Conservation (phyloP, 2,113 vertebrate genomes). For the Larimichthys polyactis region DNA sequence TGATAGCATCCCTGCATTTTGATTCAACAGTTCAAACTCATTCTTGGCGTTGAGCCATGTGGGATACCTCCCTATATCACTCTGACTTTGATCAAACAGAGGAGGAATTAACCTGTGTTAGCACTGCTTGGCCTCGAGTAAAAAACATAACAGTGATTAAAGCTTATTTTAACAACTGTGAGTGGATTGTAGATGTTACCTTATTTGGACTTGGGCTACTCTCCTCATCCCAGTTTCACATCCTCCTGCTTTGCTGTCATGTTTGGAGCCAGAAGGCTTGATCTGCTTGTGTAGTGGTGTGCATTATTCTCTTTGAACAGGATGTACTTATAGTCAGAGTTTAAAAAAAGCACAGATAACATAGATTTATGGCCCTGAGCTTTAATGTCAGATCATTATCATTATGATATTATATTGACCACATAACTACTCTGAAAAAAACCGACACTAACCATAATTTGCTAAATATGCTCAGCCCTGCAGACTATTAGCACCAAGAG, state of each 20-base stretch:
- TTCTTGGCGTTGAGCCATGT: conserved; percentile 30
- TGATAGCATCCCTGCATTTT: conserved; percentile 13
- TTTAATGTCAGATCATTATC: conserved; percentile 4
- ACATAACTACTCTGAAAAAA: not conserved
- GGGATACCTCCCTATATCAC: conserved; percentile 16
- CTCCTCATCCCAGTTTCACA: conserved; percentile 45
- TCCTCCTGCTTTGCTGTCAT: conserved; percentile 48
- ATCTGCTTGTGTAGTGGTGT: conserved; percentile 26
- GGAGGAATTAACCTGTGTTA: conserved; percentile 54
- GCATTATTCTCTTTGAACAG: conserved; percentile 54
- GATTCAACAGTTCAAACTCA: conserved; percentile 20
- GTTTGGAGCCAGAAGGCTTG: conserved; percentile 42
- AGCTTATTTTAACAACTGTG: conserved; percentile 41
- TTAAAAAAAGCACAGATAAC: conserved; percentile 7
- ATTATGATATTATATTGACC: not conserved
- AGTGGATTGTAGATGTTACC: conserved; percentile 34
- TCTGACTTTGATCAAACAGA: conserved; percentile 57
- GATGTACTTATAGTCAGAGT: not conserved
- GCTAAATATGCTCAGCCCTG: not conserved
- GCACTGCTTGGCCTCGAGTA: conserved; percentile 30
- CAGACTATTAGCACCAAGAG: not conserved
- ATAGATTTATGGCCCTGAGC: conserved; percentile 5
- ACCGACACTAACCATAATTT: not conserved
- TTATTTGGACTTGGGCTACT: conserved; percentile 22
- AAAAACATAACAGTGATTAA: conserved; percentile 43